Evolutionary conservation across 2,888 invertebrate genomes (phyloP).

Genomic region (Scaptodrosophila latifasciaeformis): DNA sequence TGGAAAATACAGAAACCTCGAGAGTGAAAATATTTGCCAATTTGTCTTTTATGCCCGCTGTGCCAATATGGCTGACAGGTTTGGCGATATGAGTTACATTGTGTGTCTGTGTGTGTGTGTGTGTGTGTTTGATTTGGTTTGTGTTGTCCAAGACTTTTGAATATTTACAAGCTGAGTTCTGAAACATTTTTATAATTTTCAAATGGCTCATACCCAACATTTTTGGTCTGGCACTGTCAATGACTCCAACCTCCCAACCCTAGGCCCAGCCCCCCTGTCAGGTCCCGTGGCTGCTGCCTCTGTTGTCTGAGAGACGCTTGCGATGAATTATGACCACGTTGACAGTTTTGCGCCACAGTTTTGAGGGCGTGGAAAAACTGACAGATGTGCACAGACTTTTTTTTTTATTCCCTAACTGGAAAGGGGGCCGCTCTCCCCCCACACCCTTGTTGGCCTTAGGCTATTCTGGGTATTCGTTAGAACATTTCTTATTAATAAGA

Average conservation of each 20-base stretch:
- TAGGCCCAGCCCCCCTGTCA: not conserved
- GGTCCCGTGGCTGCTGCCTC: slow-evolving; percentile 36
- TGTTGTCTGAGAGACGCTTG: too few species aligned
- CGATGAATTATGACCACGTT: slow-evolving; percentile 67
- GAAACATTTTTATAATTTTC: too few species aligned
- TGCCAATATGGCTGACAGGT: too few species aligned
- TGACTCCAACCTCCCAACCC: not conserved
- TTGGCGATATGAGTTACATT: not conserved
- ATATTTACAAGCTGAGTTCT: too few species aligned
- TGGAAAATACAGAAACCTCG: too few species aligned
- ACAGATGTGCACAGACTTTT: slow-evolving; percentile 53
- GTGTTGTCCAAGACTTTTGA: slow-evolving; percentile 1
- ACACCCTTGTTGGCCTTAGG: slow-evolving; percentile 12
- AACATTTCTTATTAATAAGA: slow-evolving; percentile 65
- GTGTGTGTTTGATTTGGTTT: slow-evolving; percentile 5
- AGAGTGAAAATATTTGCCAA: slow-evolving; percentile 50
- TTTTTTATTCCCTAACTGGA: too few species aligned
- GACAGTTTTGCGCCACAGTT: slow-evolving; percentile 59
- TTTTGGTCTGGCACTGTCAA: not conserved
- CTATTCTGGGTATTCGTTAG: slow-evolving; percentile 1
- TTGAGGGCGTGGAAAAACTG: slow-evolving; percentile 68
- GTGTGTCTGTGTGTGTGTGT: slow-evolving; percentile 26
- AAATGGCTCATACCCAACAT: not conserved
- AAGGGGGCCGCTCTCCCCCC: too few species aligned
- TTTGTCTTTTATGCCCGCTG: slow-evolving; percentile 54